A percentile compares a stretch with the other conserved stretches of the same genome.
Evolutionary conservation across 2,888 invertebrate species (phyloP).

Genomic region (Dicycla oo): DNA sequence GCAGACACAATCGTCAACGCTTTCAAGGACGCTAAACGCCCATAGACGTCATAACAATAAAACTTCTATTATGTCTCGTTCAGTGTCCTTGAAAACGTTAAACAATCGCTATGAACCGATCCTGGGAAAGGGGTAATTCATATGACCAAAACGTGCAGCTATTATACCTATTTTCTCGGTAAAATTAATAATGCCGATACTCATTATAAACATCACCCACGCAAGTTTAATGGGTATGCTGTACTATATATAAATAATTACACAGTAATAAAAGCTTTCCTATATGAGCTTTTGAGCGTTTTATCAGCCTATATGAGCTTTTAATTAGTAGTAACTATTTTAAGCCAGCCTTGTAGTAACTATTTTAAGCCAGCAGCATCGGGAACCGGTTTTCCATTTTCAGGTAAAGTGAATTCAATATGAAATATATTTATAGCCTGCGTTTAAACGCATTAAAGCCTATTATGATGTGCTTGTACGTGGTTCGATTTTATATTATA

Average conservation of each 20-base stretch:
- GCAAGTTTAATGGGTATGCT: neutral
- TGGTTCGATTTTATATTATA: conserved; percentile 7
- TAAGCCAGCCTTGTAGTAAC: neutral
- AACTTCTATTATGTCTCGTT: no score
- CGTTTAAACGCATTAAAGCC: neutral
- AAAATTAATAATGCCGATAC: neutral
- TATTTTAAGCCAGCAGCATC: neutral
- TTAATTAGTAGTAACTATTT: neutral
- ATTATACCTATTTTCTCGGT: neutral
- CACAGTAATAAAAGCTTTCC: neutral
- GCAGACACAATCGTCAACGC: no score
- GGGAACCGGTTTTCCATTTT: neutral
- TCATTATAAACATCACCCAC: conserved; percentile 5
- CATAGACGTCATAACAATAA: no score
- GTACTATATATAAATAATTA: conserved; percentile 4
- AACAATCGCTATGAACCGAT: neutral
- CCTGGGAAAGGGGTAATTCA: neutral
- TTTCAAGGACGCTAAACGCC: no score
- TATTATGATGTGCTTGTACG: neutral
- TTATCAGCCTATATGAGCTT: no score
- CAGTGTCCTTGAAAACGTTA: no score
- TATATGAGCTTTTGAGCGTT: no score
- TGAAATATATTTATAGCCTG: conserved; percentile 8
- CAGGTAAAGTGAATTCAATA: neutral
- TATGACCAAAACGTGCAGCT: neutral